Evolutionary conservation across 2,113 vertebrate genomes (phyloP).

Genomic region (Columba janthina): DNA sequence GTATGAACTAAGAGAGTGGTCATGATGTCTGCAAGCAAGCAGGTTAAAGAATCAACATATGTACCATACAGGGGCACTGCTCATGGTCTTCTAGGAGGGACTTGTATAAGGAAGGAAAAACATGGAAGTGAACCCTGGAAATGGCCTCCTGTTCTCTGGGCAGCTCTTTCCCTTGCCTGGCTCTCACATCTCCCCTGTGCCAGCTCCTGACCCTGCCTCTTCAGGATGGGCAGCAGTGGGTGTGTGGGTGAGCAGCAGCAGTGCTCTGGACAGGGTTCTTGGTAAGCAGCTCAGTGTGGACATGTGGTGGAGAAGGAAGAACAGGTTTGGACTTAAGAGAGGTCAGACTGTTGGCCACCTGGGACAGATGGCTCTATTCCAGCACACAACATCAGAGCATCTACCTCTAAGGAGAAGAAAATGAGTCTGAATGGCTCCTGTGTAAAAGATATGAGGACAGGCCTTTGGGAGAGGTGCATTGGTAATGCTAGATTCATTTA

Average conservation of each 20-base stretch:
- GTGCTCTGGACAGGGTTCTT: not conserved
- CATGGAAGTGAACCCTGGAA: not conserved
- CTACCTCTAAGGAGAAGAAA: not conserved
- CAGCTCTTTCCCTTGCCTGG: not conserved
- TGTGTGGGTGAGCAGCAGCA: not conserved
- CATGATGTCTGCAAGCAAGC: not conserved
- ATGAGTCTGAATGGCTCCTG: not conserved
- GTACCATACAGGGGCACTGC: fast-evolving
- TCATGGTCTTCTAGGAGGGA: not conserved
- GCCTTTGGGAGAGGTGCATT: not conserved
- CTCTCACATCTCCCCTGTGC: not conserved
- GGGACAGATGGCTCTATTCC: not conserved
- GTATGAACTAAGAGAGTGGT: not conserved
- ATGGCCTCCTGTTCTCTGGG: not conserved
- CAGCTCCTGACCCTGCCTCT: not conserved
- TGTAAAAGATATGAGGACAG: not conserved
- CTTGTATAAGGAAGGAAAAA: not conserved
- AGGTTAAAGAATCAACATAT: not conserved
- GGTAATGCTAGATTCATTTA: not conserved
- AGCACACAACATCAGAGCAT: not conserved
- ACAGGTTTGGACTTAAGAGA: not conserved
- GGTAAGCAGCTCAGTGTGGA: not conserved
- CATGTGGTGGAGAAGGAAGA: not conserved
- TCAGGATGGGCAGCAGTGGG: not conserved
- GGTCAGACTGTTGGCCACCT: not conserved